Conservation (phyloP, 1,140 invertebrate species). For the Adoxophyes honmai region DNA sequence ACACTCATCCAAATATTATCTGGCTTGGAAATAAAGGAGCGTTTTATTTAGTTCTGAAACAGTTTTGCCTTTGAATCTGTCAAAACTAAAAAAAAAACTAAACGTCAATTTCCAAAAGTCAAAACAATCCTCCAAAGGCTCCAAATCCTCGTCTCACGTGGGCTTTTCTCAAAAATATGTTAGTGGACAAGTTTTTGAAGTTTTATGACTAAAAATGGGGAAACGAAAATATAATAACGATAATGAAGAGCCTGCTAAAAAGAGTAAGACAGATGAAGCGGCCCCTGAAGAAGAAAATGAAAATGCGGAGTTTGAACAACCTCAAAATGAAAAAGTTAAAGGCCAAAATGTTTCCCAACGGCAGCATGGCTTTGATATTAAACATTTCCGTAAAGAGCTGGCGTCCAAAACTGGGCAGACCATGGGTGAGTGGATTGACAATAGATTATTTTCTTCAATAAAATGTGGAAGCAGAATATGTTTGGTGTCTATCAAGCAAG, state of each 20-base stretch:
- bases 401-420: slow-evolving; percentile 53
- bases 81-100: neutral
- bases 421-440: slow-evolving; percentile 57
- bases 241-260: slow-evolving; percentile 32
- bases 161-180: neutral
- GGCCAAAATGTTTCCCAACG: slow-evolving; percentile 26
- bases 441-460: no score
- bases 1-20: no score
- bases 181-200: slow-evolving; percentile 15
- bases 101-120: neutral
- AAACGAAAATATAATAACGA: slow-evolving; percentile 58
- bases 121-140: neutral
- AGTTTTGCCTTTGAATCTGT: no score
- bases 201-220: slow-evolving; percentile 44
- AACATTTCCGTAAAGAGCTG: slow-evolving; percentile 71
- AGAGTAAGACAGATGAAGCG: slow-evolving; percentile 29
- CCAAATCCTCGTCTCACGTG: neutral
- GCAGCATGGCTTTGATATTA: slow-evolving; percentile 59
- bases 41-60: no score
- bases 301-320: slow-evolving; percentile 37
- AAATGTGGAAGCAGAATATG: no score
- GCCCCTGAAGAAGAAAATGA: slow-evolving; percentile 26
- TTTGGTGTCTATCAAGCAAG: no score
- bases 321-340: slow-evolving; percentile 34
- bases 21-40: no score